A percentile compares a stretch with the other conserved stretches of the same genome.
These are phyloP conservation scores for Drosophila punjabiensis DNA, from an alignment of 1,140 invertebrate species.

Conservation along the genomic window DNA sequence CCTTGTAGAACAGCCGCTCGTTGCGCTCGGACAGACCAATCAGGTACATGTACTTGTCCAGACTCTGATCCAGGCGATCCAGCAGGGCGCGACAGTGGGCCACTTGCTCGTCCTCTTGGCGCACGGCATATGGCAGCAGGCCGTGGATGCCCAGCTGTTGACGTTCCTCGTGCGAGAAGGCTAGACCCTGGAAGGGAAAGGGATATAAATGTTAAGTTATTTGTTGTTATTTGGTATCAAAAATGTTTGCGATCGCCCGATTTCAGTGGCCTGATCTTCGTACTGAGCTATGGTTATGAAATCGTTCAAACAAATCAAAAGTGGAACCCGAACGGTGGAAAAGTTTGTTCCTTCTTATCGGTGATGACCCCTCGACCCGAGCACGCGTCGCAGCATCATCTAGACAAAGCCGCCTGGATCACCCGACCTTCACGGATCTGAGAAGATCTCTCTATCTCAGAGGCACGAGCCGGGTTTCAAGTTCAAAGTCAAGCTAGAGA, in stretches of 20 bases:
- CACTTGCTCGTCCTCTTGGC: conserved; percentile 94
- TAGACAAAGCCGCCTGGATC: conserved; percentile 6
- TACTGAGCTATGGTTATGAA: conserved; percentile 6
- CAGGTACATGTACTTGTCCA: conserved; percentile 95
- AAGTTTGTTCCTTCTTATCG: conserved; percentile 44
- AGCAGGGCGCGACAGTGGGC: conserved; percentile 91
- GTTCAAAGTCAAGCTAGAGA: conserved; percentile 47
- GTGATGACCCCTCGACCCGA: conserved; percentile 1
- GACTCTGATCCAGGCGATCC: conserved; percentile 91
- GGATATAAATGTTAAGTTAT: not conserved
- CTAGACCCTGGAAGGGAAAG: conserved; percentile 49
- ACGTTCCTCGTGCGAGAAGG: conserved; percentile 89
- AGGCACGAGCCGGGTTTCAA: conserved; percentile 29
- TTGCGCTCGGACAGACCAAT: conserved; percentile 94
- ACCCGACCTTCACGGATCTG: conserved; percentile 35
- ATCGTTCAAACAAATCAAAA: conserved; percentile 18
- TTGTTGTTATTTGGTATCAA: not conserved
- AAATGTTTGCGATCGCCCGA: not conserved
- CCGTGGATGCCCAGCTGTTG: conserved; percentile 95
- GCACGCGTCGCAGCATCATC: conserved; percentile 25
- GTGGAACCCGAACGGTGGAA: conserved; percentile 21
- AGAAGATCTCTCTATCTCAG: conserved; percentile 4
- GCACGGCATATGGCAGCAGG: conserved; percentile 92
- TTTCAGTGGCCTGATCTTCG: conserved; percentile 21
- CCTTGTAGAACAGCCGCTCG: conserved; percentile 97